Evolutionary conservation across 1,140 invertebrate species (phyloP).

Genomic region (Asobara japonica): DNA sequence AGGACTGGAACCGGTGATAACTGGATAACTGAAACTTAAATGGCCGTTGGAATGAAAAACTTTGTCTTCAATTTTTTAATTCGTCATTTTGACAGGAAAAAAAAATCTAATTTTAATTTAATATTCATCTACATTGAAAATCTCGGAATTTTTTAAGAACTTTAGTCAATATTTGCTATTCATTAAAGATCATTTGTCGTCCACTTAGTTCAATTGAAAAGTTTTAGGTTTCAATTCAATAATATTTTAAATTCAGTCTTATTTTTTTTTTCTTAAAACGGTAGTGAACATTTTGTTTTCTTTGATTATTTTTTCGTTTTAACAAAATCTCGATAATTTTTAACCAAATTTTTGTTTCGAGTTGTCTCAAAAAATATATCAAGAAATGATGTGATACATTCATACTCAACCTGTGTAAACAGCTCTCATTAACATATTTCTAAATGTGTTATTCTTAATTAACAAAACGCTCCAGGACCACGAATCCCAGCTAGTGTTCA

Average conservation of each 20-base stretch:
- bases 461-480: constrained; percentile 27
- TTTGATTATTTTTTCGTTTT: too few species aligned
- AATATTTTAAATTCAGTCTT: too few species aligned
- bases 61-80: not conserved
- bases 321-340: too few species aligned
- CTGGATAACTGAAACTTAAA: constrained; percentile 14
- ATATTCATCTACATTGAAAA: too few species aligned
- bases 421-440: constrained; percentile 21
- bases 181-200: too few species aligned
- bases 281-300: too few species aligned
- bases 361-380: too few species aligned
- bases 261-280: too few species aligned
- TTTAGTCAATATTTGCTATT: too few species aligned
- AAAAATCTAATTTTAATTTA: not conserved
- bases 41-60: constrained; percentile 13
- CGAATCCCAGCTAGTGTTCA: constrained; percentile 30
- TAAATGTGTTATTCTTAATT: constrained; percentile 18
- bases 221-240: too few species aligned
- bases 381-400: constrained; percentile 20
- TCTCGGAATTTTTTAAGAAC: too few species aligned
- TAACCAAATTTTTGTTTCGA: not conserved
- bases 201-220: too few species aligned
- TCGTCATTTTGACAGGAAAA: not conserved
- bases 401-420: constrained; percentile 18
- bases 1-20: not conserved